Conservation (phyloP, 2,113 vertebrate species). For the Hippopotamus amphibius region DNA sequence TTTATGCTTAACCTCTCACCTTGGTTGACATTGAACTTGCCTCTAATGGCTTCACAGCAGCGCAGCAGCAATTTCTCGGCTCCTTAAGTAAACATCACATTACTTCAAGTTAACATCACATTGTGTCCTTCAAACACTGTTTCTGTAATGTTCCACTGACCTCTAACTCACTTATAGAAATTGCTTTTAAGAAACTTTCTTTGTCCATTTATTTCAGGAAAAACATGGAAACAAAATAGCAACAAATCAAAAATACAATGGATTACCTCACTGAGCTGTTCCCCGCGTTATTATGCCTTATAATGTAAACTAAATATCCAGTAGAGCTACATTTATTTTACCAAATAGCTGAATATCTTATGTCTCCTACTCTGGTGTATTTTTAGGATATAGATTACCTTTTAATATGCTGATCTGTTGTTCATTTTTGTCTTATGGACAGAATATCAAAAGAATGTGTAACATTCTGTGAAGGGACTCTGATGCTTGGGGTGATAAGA, state of each 20-base stretch:
- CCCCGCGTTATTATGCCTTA: not conserved
- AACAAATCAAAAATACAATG: not conserved
- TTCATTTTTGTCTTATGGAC: slow-evolving; percentile 3
- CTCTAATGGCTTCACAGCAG: slow-evolving; percentile 58
- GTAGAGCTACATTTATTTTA: not conserved
- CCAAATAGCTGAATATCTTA: not conserved
- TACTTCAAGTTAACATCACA: slow-evolving; percentile 58
- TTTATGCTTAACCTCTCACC: slow-evolving; percentile 17
- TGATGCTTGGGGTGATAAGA: not conserved
- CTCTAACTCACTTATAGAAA: slow-evolving; percentile 39
- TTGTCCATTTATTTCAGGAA: not conserved
- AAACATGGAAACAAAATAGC: not conserved
- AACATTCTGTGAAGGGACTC: not conserved
- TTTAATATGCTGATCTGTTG: not conserved
- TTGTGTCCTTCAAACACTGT: slow-evolving; percentile 19
- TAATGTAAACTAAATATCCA: not conserved
- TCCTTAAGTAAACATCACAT: slow-evolving; percentile 54
- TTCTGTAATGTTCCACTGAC: slow-evolving; percentile 27
- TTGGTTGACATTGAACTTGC: slow-evolving; percentile 65
- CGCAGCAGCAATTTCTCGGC: slow-evolving; percentile 30
- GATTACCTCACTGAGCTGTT: not conserved
- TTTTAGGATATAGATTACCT: not conserved
- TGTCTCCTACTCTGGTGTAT: not conserved
- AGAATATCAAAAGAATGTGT: not conserved
- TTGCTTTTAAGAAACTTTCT: slow-evolving; percentile 12